Evolutionary conservation across 2,113 vertebrate species (phyloP).

Genomic region (Alectura lathami): DNA sequence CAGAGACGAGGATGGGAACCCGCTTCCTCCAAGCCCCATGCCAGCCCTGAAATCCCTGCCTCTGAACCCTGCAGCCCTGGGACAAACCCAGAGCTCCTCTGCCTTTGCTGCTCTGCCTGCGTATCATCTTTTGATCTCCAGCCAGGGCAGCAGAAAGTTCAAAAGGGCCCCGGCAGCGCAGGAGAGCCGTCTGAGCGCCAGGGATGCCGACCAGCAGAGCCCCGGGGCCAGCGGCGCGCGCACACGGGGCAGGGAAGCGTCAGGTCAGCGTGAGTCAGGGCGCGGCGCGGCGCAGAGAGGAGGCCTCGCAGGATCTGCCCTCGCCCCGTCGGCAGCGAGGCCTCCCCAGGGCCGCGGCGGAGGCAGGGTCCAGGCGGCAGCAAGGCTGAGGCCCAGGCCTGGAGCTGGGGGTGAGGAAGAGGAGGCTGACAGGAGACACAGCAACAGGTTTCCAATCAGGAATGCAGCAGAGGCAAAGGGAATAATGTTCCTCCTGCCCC

Average conservation of each 20-base stretch:
- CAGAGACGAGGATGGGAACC: background rate
- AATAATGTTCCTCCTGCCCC: background rate
- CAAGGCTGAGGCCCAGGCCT: too few relatives aligned
- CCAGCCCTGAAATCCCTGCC: fast-evolving
- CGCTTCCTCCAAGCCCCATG: background rate
- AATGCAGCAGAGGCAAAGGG: background rate
- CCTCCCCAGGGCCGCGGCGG: background rate
- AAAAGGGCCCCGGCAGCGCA: background rate
- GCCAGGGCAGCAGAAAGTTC: background rate
- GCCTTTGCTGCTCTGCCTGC: fast-evolving
- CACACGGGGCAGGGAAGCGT: fast-evolving
- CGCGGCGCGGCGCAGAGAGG: background rate
- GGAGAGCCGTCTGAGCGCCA: fast-evolving
- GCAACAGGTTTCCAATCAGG: background rate
- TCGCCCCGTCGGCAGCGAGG: background rate
- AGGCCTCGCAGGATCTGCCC: background rate
- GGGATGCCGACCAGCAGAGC: background rate
- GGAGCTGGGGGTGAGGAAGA: background rate
- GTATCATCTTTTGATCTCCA: fast-evolving
- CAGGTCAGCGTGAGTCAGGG: too few relatives aligned
- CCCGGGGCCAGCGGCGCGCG: fast-evolving
- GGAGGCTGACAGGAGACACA: background rate
- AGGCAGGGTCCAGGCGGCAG: fast-evolving
- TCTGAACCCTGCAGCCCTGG: fast-evolving
- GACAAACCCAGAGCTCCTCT: fast-evolving